A percentile compares a stretch with the other conserved stretches of the same genome.
Evolutionary conservation across 2,888 invertebrate genomes (phyloP).

Genomic region (Priocnemis perturbator): DNA sequence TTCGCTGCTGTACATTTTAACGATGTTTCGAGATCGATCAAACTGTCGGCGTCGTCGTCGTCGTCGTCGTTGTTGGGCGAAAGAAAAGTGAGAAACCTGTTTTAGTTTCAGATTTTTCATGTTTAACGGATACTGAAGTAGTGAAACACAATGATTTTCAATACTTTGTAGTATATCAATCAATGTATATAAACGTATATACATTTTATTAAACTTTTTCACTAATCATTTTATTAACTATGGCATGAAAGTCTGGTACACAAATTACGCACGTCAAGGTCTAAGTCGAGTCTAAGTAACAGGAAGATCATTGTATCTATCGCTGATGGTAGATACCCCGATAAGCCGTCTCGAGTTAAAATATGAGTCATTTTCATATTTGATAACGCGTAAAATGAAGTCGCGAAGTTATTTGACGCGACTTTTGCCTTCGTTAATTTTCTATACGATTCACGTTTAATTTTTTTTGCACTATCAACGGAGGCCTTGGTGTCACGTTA

Average conservation of each 20-base stretch:
- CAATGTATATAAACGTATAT: slow-evolving; percentile 39
- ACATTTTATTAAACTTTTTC: slow-evolving; percentile 27
- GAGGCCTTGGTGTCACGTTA: no score
- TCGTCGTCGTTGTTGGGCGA: no score
- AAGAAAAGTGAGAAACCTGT: slow-evolving; percentile 4
- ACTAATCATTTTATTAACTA: slow-evolving; percentile 16
- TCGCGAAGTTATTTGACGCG: background rate
- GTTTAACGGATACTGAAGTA: slow-evolving; percentile 8
- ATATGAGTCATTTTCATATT: background rate
- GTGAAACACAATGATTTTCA: slow-evolving; percentile 12
- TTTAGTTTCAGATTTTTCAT: slow-evolving; percentile 8
- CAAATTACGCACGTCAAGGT: no score
- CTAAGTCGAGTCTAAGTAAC: no score
- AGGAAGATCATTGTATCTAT: slow-evolving; percentile 3
- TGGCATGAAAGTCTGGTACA: slow-evolving; percentile 11
- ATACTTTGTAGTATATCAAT: slow-evolving; percentile 31
- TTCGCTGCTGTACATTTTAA: background rate
- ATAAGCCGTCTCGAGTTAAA: slow-evolving; percentile 1
- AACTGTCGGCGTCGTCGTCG: background rate
- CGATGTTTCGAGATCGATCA: slow-evolving; percentile 4
- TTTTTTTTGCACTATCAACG: no score
- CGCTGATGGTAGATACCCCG: slow-evolving; percentile 4
- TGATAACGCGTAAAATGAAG: slow-evolving; percentile 6
- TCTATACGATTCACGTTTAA: no score
- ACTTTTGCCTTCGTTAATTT: no score